phyloP scores from a whole-genome alignment of 2,888 invertebrate species.

The Athrips mouffetella region DNA sequence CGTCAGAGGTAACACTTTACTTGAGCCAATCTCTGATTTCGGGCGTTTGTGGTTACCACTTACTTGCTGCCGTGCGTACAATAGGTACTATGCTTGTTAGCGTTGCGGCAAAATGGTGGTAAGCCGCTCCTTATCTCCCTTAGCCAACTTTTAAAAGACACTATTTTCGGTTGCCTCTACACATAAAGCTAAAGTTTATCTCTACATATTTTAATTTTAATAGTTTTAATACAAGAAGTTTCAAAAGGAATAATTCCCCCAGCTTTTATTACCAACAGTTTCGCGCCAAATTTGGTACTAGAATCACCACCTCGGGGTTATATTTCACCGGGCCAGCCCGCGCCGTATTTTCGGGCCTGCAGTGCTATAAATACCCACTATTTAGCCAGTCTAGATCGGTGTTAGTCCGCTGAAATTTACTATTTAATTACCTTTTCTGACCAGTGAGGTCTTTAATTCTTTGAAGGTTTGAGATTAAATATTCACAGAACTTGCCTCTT shows the following conservation, averaged over 20 bases:
- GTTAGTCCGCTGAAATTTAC: slow-evolving; percentile 17
- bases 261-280: neutral
- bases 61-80: too few relatives aligned
- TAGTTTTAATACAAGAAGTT: neutral
- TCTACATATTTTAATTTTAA: too few relatives aligned
- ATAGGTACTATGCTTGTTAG: too few relatives aligned
- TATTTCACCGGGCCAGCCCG: slow-evolving; percentile 3
- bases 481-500: neutral
- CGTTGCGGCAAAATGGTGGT: too few relatives aligned
- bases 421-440: slow-evolving; percentile 15
- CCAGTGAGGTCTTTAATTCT: slow-evolving; percentile 1
- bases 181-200: too few relatives aligned
- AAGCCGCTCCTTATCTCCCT: too few relatives aligned
- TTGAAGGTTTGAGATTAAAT: neutral
- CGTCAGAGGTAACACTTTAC: too few relatives aligned
- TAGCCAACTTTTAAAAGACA: too few relatives aligned
- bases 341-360: slow-evolving; percentile 14
- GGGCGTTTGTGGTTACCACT: too few relatives aligned
- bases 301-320: slow-evolving; percentile 5
- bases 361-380: slow-evolving; percentile 16
- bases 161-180: too few relatives aligned
- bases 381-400: slow-evolving; percentile 12
- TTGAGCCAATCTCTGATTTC: too few relatives aligned
- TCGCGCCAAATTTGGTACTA: neutral
- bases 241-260: neutral